These are phyloP conservation scores for Pyxicephalus adspersus DNA, from an alignment of 2,113 vertebrate genomes.

Conservation along the genomic window DNA sequence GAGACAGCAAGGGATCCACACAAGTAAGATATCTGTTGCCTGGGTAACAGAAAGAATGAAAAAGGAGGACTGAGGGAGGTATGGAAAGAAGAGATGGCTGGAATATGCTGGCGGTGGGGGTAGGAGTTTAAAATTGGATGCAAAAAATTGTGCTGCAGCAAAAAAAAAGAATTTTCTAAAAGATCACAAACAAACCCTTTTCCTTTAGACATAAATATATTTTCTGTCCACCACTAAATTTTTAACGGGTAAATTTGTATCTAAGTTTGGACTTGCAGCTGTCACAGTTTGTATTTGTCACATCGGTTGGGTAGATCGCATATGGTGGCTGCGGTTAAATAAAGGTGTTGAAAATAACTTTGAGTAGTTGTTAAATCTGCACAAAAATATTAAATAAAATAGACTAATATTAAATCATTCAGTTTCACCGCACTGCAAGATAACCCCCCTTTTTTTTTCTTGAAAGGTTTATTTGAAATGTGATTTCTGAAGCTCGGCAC, in stretches of 20 bases:
- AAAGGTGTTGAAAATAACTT: too few relatives aligned
- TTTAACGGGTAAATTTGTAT: background rate
- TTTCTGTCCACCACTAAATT: background rate
- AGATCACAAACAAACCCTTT: background rate
- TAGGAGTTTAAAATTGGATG: constrained; percentile 16
- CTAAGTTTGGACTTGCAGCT: background rate
- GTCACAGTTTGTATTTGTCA: background rate
- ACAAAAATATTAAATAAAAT: too few relatives aligned
- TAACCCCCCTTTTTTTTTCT: too few relatives aligned
- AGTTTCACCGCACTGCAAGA: too few relatives aligned
- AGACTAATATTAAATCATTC: too few relatives aligned
- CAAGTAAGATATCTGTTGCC: constrained; percentile 71
- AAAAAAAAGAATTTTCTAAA: background rate
- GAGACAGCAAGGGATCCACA: constrained; percentile 59
- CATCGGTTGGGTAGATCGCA: too few relatives aligned
- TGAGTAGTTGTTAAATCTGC: too few relatives aligned
- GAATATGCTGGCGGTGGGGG: constrained; percentile 60
- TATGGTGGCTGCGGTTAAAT: too few relatives aligned
- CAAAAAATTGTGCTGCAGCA: background rate
- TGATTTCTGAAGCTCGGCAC: too few relatives aligned
- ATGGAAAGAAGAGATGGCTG: constrained; percentile 57
- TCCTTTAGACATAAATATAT: background rate
- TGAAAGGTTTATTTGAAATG: too few relatives aligned
- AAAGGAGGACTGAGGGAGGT: constrained; percentile 62
- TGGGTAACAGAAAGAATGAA: constrained; percentile 74